These are phyloP conservation scores for Oncorhynchus clarkii DNA, from an alignment of 2,113 vertebrate genomes.

Conservation along the genomic window DNA sequence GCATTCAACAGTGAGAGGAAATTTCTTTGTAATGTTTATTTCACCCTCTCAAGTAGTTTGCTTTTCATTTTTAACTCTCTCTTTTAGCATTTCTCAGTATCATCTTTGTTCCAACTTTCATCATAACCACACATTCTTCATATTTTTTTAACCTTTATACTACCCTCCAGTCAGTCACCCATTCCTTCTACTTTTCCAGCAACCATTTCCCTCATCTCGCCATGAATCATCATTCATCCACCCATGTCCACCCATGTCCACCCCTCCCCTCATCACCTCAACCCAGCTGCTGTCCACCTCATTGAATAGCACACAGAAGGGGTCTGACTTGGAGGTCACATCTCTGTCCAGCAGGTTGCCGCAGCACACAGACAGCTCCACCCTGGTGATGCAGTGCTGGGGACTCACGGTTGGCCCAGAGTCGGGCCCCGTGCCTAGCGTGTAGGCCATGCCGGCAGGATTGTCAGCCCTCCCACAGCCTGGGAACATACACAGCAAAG, in stretches of 20 bases:
- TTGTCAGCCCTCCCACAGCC: too few species aligned
- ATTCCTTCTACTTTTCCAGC: background rate
- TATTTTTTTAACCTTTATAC: too few species aligned
- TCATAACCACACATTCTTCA: too few species aligned
- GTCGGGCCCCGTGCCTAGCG: conserved; percentile 51
- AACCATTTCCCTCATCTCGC: background rate
- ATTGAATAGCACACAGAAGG: conserved; percentile 94
- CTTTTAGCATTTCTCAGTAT: too few species aligned
- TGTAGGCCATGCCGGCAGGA: conserved; percentile 81
- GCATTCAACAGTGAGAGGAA: too few species aligned
- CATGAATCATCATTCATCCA: background rate
- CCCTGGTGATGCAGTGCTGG: conserved; percentile 88
- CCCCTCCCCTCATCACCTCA: conserved; percentile 78
- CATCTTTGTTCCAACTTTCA: too few species aligned
- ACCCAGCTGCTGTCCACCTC: conserved; percentile 89
- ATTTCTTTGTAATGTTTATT: too few species aligned
- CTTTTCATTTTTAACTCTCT: too few species aligned
- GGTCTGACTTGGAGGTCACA: conserved; percentile 96
- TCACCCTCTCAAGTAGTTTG: too few species aligned
- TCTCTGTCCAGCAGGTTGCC: conserved; percentile 91
- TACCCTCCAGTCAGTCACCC: too few species aligned
- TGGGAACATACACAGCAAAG: too few species aligned
- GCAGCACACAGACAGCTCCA: conserved; percentile 88
- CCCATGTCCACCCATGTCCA: background rate
- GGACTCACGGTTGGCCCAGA: conserved; percentile 68